Evolutionary conservation across 2,113 vertebrate genomes (phyloP).

Genomic region (Pelecanoides urinatrix): DNA sequence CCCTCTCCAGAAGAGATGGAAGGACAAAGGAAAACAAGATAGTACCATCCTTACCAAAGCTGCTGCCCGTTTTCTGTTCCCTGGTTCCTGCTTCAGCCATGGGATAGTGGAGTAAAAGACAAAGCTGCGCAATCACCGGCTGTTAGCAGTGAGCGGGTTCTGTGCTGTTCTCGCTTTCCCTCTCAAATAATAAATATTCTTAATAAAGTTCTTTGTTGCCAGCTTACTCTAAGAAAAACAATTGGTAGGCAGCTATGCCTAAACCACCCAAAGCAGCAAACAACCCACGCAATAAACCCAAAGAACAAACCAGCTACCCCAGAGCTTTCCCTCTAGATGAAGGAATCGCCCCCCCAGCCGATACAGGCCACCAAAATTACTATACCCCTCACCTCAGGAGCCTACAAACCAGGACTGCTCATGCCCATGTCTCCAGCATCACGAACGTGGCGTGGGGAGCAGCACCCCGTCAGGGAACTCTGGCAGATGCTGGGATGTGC

Average conservation of each 20-base stretch:
- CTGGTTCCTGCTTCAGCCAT: not conserved
- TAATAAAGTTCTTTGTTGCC: not conserved
- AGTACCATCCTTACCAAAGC: not conserved
- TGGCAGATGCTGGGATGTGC: not conserved
- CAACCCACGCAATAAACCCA: not conserved
- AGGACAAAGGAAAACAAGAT: not conserved
- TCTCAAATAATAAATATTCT: not conserved
- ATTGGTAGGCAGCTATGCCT: not conserved
- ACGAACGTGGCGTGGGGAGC: accelerated
- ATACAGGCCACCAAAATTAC: not conserved
- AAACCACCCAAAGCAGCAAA: not conserved
- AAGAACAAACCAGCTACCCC: not conserved
- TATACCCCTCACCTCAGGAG: not conserved
- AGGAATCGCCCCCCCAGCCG: not conserved
- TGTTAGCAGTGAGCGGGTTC: not conserved
- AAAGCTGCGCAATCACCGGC: not conserved
- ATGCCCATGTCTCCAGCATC: not conserved
- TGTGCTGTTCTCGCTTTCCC: not conserved
- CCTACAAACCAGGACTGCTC: not conserved
- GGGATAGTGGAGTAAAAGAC: not conserved
- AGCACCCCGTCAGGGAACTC: not conserved
- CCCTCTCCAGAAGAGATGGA: not conserved
- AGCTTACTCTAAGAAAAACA: not conserved
- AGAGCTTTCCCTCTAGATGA: not conserved
- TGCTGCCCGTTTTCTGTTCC: not conserved